These are phyloP conservation scores for Desmodus rotundus DNA, from an alignment of 2,113 vertebrate genomes.

Conservation along the genomic window DNA sequence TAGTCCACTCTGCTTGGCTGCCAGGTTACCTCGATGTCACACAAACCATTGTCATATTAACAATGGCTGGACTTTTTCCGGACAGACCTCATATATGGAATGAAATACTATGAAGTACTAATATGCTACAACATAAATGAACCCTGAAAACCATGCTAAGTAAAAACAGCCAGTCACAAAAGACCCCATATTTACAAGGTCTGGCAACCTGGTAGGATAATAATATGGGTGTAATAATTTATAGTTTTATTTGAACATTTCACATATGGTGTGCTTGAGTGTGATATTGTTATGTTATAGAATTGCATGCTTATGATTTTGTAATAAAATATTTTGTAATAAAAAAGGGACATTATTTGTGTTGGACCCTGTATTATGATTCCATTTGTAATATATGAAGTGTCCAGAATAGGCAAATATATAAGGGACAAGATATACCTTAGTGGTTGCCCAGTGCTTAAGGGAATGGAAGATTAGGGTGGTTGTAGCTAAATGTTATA, in stretches of 20 bases:
- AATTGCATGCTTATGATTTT: no score
- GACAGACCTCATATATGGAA: background rate
- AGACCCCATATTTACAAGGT: background rate
- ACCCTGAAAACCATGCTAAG: background rate
- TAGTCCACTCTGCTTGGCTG: no score
- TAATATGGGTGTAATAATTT: no score
- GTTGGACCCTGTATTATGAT: background rate
- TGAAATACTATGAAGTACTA: background rate
- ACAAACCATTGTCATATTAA: no score
- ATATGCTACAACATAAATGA: background rate
- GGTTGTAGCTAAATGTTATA: background rate
- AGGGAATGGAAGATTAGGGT: background rate
- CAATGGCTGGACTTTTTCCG: no score
- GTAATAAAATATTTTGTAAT: no score
- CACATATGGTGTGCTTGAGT: no score
- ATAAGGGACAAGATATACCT: background rate
- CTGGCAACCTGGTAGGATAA: no score
- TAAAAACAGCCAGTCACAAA: background rate
- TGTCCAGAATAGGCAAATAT: background rate
- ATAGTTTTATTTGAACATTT: no score
- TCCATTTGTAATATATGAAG: background rate
- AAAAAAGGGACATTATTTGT: no score
- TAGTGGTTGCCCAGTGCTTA: background rate
- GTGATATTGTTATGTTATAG: no score
- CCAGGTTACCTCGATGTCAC: no score